phyloP scores from a whole-genome alignment of 64 coral and sea anemone genomes.

The Catalaphyllia jardinei region DNA sequence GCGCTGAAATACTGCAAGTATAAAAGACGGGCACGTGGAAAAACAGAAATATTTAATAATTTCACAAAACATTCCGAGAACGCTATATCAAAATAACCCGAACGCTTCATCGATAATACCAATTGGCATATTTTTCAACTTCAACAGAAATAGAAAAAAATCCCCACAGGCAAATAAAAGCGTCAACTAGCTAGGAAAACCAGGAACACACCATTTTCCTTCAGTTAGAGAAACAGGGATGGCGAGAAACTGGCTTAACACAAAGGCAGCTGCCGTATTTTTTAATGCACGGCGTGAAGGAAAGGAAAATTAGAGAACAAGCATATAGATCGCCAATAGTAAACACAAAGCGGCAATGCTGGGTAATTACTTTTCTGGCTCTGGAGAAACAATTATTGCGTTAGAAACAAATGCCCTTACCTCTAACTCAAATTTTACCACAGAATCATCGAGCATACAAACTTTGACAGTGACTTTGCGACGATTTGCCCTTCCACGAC shows the following conservation, averaged over 20 bases:
- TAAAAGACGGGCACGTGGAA: neutral
- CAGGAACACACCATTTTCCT: neutral
- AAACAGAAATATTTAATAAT: neutral
- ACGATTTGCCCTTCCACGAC: constrained; percentile 53
- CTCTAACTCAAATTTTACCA: constrained; percentile 96
- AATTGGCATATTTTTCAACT: constrained; percentile 2
- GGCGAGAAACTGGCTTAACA: neutral
- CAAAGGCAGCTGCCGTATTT: neutral
- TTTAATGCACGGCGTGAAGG: neutral
- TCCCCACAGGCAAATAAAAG: neutral
- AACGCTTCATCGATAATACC: neutral
- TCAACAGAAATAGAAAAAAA: neutral
- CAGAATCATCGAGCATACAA: constrained; percentile 89
- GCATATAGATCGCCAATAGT: neutral
- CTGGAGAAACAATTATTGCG: neutral
- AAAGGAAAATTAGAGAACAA: neutral
- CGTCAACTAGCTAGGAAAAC: neutral
- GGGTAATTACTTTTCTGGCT: neutral
- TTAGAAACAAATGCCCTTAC: constrained; percentile 34
- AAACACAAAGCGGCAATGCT: neutral
- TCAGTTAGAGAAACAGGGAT: neutral
- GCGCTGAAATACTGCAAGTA: neutral
- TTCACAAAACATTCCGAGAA: neutral
- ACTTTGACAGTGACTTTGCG: constrained; percentile 88
- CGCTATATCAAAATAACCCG: neutral